Evolutionary conservation across 2,797 vertebrate genomes (phyloP).

Genomic region (Anniella stebbinsi): DNA sequence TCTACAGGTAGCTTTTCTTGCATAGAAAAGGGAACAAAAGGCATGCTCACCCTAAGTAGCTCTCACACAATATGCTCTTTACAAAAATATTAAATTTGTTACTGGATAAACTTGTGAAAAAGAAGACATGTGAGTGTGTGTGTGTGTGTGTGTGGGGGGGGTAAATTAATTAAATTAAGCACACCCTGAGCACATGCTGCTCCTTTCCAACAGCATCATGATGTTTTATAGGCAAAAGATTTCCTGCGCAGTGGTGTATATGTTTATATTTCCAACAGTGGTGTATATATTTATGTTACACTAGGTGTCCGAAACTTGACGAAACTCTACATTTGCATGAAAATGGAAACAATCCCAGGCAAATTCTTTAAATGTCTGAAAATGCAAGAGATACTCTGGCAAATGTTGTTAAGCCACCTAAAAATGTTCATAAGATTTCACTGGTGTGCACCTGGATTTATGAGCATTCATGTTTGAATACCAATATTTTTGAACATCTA

Average conservation of each 20-base stretch:
- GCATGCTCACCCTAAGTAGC: background rate
- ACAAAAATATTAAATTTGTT: background rate
- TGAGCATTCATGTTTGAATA: background rate
- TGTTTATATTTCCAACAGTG: background rate
- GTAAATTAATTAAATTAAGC: background rate
- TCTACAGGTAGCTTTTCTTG: background rate
- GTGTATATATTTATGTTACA: background rate
- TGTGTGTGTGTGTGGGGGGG: too few relatives aligned
- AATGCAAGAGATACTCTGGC: background rate
- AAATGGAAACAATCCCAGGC: background rate
- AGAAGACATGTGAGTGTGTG: background rate
- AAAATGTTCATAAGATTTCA: background rate
- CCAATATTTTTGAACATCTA: background rate
- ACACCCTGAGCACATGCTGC: background rate
- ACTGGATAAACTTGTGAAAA: background rate
- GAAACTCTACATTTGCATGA: background rate
- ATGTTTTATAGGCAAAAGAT: background rate
- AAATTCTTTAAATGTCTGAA: background rate
- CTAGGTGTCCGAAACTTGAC: background rate
- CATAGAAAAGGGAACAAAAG: background rate
- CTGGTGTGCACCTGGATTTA: background rate
- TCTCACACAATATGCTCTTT: background rate
- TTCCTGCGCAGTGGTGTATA: background rate
- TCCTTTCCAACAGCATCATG: background rate
- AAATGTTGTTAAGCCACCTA: background rate